Evolutionary conservation across 2,888 invertebrate species (phyloP).

Genomic region (Drosophila silvestris): DNA sequence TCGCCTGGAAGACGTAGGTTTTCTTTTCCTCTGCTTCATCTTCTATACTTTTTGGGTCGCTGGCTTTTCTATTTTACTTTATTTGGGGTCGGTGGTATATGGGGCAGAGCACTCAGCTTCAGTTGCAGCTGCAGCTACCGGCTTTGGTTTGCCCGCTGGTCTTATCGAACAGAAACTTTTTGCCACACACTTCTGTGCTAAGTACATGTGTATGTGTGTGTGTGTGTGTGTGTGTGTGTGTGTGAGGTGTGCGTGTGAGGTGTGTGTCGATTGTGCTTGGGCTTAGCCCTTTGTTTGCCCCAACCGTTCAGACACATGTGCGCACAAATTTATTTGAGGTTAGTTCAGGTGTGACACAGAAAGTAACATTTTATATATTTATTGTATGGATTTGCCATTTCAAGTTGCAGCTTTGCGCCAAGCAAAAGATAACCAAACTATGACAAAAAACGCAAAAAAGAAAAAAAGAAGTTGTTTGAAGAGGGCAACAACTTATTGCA

Average conservation of each 20-base stretch:
- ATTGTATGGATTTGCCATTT: constrained; percentile 81
- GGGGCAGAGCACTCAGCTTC: constrained; percentile 54
- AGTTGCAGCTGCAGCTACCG: constrained; percentile 2
- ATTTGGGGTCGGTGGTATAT: not conserved
- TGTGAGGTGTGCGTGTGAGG: constrained; percentile 11
- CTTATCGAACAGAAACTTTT: constrained; percentile 67
- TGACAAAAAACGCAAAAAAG: constrained; percentile 53
- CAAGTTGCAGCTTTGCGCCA: constrained; percentile 66
- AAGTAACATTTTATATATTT: constrained; percentile 80
- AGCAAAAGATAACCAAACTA: constrained; percentile 65
- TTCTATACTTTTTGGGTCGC: constrained; percentile 1
- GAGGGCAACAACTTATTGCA: constrained; percentile 58
- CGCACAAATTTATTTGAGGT: constrained; percentile 80
- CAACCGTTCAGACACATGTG: constrained; percentile 65
- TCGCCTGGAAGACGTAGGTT: constrained; percentile 43
- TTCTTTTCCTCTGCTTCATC: not conserved
- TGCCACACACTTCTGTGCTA: constrained; percentile 33
- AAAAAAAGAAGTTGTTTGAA: not conserved
- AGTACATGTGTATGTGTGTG: not conserved
- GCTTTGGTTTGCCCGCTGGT: constrained; percentile 40
- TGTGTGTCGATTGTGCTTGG: constrained; percentile 18
- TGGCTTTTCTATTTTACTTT: constrained; percentile 8
- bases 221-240: constrained; percentile 11
- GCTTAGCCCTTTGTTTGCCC: constrained; percentile 52
- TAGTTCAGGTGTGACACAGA: constrained; percentile 80